Base-by-base conservation (phyloP, 92 coral and sea anemone species). In the Porites evermanni region DNA sequence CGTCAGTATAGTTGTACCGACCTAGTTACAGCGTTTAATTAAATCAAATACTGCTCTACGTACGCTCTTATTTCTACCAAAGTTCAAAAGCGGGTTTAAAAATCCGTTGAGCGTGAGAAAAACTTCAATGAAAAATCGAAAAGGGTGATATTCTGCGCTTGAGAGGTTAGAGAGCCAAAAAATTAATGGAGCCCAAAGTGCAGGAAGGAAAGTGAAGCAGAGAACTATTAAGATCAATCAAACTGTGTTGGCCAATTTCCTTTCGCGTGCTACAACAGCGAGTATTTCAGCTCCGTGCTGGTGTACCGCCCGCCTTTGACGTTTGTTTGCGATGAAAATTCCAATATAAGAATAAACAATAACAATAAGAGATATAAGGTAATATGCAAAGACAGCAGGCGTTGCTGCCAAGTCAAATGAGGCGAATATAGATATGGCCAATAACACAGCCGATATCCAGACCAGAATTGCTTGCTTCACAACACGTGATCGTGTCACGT, bases 401-500 rank as follows among this genome's bases (percentile, higher is more conserved):
- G 11, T 16, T 38, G 47, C 47, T 38, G 47, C 47, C 18, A 17
- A 32, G 6, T 4, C 5, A 26, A 26, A 11, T 29, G 67, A 14
- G 67, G 60, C 72, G 16, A 67, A 20, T 11, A n/a, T 13, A 6
- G 24, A 67, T 67, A 21, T 24, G 16, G 29, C 32, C 6, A 24
- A 19, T 11, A 20, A 11, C 3, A 10, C 13, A 67, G 38, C 14
- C n/a, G 2, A 32, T 12, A 70, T 4, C 74, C 74, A 70, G 52
- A 70, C 18, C n/a, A 32, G n/a, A 5, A 2, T 12, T 16, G 74
- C 9, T 70, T 70, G 52, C 52, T 70, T 70, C 1, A 70, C 6
- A 10, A 38, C 74, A 16, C 74, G 74, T 26, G 74, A 70, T 26
- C 74, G 51, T 70, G 44, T 26, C 74, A 70, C 72, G 38, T 20